Percentiles rank a stretch among this genome's conserved stretches.
Conservation (phyloP, 2,797 vertebrate species). For the Caiman crocodilus region DNA sequence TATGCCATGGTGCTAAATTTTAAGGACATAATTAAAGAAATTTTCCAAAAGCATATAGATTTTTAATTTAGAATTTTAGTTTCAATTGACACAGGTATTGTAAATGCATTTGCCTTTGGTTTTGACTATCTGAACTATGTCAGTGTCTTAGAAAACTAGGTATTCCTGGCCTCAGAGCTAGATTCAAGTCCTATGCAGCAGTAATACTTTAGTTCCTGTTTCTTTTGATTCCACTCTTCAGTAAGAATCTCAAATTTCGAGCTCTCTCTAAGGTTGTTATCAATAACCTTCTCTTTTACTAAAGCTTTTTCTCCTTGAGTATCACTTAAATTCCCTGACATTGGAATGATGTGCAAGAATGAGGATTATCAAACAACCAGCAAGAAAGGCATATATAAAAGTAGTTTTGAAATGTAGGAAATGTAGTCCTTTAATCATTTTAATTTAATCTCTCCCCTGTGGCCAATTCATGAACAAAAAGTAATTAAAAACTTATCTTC, state of each 20-base stretch:
- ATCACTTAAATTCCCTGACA: neutral
- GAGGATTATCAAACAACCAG: neutral
- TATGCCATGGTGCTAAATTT: neutral
- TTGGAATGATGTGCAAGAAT: neutral
- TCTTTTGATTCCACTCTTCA: neutral
- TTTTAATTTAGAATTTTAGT: neutral
- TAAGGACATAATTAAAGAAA: neutral
- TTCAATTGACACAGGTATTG: neutral
- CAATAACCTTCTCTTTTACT: neutral
- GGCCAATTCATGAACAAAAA: conserved; percentile 27
- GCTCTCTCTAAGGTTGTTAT: neutral
- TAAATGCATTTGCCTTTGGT: neutral
- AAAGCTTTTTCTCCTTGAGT: neutral
- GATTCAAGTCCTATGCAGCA: neutral
- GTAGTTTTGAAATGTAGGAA: neutral
- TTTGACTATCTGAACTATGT: neutral
- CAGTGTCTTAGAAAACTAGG: neutral
- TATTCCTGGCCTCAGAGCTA: accelerated
- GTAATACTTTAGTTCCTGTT: neutral
- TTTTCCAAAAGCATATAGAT: neutral
- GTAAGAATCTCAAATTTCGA: neutral
- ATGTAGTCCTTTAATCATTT: conserved; percentile 13
- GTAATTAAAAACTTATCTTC: conserved; percentile 38
- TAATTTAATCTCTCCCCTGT: conserved; percentile 19
- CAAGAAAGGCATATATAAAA: neutral